These are phyloP conservation scores for Illadopsis cleaveri DNA, from an alignment of 2,113 vertebrate species.

Conservation along the genomic window DNA sequence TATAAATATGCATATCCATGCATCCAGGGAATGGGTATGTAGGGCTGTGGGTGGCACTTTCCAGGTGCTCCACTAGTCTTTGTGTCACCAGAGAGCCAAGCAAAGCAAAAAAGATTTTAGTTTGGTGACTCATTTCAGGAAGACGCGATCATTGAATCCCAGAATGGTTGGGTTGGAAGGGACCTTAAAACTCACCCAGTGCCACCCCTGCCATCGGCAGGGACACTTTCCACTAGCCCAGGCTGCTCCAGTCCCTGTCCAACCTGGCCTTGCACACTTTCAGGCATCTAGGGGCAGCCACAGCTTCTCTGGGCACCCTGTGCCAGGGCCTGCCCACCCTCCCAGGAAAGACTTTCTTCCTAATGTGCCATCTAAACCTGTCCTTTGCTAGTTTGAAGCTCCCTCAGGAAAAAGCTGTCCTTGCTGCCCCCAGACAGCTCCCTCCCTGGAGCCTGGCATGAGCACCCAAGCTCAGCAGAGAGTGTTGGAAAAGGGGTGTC, in stretches of 20 bases:
- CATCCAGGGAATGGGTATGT: not conserved
- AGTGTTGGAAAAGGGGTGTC: not conserved
- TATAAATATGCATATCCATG: not conserved
- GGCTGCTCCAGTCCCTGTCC: not conserved
- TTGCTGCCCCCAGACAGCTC: not conserved
- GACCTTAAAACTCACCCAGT: not conserved
- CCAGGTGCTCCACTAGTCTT: not conserved
- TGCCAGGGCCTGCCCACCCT: not conserved
- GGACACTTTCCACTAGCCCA: not conserved
- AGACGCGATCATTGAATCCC: not conserved
- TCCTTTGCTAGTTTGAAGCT: not conserved
- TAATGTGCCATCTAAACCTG: not conserved
- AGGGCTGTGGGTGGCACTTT: not conserved
- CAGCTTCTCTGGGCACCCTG: not conserved
- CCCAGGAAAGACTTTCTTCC: fast-evolving
- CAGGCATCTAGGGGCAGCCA: not conserved
- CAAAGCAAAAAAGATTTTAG: not conserved
- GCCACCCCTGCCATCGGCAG: not conserved
- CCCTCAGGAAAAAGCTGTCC: not conserved
- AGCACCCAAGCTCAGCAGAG: not conserved
- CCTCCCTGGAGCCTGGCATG: not conserved
- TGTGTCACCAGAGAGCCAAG: not conserved
- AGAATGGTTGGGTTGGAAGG: not conserved
- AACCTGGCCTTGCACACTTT: fast-evolving
- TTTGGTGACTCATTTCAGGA: not conserved